Evolutionary conservation across 2,797 vertebrate genomes (phyloP).

Genomic region (Acomys russatus): DNA sequence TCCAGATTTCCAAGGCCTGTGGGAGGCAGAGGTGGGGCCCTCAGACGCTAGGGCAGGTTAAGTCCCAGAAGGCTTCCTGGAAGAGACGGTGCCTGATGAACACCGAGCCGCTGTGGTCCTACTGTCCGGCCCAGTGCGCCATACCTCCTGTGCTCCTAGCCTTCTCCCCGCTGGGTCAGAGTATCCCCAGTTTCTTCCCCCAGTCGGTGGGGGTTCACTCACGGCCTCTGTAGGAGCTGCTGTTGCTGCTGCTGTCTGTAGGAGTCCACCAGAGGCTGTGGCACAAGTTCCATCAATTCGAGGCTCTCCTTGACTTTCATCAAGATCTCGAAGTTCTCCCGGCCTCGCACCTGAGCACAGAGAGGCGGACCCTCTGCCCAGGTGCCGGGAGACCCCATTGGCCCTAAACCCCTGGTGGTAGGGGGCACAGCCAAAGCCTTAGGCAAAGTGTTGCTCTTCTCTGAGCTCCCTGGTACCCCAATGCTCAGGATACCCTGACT

Average conservation of each 20-base stretch:
- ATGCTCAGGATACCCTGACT: background rate
- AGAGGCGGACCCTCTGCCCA: background rate
- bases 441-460: background rate
- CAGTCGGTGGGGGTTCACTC: constrained; percentile 85
- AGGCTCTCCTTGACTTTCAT: constrained; percentile 99
- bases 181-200: background rate
- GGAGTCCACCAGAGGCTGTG: constrained; percentile 96
- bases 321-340: constrained; percentile 98
- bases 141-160: no score
- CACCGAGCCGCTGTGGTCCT: background rate
- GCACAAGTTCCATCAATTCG: constrained; percentile 98
- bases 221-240: constrained; percentile 97
- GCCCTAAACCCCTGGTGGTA: background rate
- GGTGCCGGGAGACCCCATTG: rapidly evolving
- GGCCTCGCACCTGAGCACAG: constrained; percentile 93
- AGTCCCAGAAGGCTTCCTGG: background rate
- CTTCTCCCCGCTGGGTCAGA: background rate
- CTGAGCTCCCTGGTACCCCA: background rate
- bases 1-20: background rate
- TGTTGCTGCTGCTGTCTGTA: constrained; percentile 98
- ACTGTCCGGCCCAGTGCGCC: rapidly evolving
- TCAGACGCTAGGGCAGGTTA: background rate
- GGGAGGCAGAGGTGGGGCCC: background rate
- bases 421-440: background rate
- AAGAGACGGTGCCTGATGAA: background rate